Evolutionary conservation across 2,113 vertebrate species (phyloP).

Genomic region (Rhea americana): DNA sequence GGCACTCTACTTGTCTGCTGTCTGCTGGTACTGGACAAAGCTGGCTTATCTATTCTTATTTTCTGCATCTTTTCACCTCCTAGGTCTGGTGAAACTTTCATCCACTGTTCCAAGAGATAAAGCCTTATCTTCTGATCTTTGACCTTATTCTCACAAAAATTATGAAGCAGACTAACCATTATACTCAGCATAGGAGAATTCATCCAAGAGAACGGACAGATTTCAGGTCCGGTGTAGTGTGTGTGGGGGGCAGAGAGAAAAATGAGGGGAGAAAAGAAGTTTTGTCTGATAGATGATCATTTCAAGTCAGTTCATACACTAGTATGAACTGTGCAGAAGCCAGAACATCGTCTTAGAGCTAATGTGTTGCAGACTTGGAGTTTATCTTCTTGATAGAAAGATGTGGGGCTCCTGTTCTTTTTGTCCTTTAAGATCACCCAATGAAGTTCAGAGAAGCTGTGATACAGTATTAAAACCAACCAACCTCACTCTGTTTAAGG

Average conservation of each 20-base stretch:
- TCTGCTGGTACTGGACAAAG: background rate
- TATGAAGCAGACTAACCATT: background rate
- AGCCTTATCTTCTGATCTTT: background rate
- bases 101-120: background rate
- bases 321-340: background rate
- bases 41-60: background rate
- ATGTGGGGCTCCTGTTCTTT: background rate
- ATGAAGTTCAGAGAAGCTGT: background rate
- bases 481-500: accelerated
- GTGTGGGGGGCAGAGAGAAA: background rate
- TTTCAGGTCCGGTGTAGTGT: background rate
- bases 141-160: background rate
- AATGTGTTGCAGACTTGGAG: background rate
- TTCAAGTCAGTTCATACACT: background rate
- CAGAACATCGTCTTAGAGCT: background rate
- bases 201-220: background rate
- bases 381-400: background rate
- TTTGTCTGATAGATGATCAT: background rate
- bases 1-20: background rate
- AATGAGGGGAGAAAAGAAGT: background rate
- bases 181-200: accelerated
- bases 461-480: background rate
- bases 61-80: background rate
- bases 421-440: background rate
- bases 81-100: background rate